phyloP scores from a whole-genome alignment of 2,888 invertebrate species.

The Abscondita cerata region DNA sequence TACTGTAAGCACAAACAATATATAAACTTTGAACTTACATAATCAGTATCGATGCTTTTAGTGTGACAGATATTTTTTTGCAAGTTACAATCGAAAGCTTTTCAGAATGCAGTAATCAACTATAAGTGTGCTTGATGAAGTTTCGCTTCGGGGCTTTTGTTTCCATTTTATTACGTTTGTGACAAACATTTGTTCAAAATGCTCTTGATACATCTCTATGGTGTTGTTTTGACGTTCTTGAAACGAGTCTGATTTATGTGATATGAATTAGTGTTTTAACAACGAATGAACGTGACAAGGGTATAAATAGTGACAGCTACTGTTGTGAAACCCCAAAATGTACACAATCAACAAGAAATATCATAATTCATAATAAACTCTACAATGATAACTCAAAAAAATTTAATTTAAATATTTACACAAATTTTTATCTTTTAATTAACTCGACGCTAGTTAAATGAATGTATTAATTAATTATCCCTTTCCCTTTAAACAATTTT shows the following conservation, averaged over 20 bases:
- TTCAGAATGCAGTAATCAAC: not conserved
- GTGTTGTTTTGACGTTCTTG: conserved; percentile 5
- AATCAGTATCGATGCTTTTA: not conserved
- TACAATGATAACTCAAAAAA: no score
- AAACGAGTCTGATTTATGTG: not conserved
- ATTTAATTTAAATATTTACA: no score
- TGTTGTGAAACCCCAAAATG: no score
- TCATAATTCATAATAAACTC: no score
- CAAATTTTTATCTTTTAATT: no score
- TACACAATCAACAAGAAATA: no score
- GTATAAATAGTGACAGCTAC: not conserved
- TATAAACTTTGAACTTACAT: no score
- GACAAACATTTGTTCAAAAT: not conserved
- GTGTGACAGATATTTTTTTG: not conserved
- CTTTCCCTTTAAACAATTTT: no score
- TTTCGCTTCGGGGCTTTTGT: not conserved
- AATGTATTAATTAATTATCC: no score
- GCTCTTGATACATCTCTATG: not conserved
- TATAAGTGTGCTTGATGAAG: not conserved
- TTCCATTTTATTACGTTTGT: not conserved
- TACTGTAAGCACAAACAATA: no score
- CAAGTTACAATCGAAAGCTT: conserved; percentile 1
- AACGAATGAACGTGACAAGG: not conserved
- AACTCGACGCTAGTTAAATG: no score
- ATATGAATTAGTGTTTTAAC: not conserved